Evolutionary conservation across 2,113 vertebrate genomes (phyloP), one percentile per base, ranked within the genome.

Genomic region (Saguinus midas): DNA sequence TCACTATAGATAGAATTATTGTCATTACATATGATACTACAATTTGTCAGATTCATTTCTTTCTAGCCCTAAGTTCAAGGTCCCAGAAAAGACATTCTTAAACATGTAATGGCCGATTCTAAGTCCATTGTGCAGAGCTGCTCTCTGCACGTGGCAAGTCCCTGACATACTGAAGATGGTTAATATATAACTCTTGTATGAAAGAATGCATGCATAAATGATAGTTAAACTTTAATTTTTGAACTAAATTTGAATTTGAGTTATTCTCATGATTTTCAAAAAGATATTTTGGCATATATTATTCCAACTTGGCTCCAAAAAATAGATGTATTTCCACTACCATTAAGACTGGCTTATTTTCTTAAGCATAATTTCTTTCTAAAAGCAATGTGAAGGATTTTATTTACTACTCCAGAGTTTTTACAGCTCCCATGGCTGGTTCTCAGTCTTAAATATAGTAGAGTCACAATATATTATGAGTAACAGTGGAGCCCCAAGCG

Each of bases 341-440:
- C 17, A 21, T 37, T 73, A 37, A 45, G 70, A 87, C 21, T 70
- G 64, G 61, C 11, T 83, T 78, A 52, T 91, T 80, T 55, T 40
- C 45, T 58, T 43, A 37, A 8, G 8, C 48, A 48, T 4, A 68
- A 25, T 75, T 76, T 81, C 16, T 55, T 91, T 85, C 17, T n/a
- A 76, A 83, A 43, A 70, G 32, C 5, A 52, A 86, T 10, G 5
- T 0, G 32, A 78, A 75, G 25, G 82, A 58, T 32, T 45, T 43
- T 29, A 21, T 29, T 6, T 8, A 12, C 16, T n/a, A 12, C 48
- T 76, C 6, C 8, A 17, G 43, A 83, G 20, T 45, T 64, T 13
- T 0, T 1, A 25, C 2, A 1, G 40, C 17, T 16, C 11, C 27
- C 8, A 0, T 1, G 17, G 3, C 29, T 57, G 21, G 12, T 7